Conservation (phyloP, 1,140 invertebrate genomes). For the Heliothis subflexa region DNA sequence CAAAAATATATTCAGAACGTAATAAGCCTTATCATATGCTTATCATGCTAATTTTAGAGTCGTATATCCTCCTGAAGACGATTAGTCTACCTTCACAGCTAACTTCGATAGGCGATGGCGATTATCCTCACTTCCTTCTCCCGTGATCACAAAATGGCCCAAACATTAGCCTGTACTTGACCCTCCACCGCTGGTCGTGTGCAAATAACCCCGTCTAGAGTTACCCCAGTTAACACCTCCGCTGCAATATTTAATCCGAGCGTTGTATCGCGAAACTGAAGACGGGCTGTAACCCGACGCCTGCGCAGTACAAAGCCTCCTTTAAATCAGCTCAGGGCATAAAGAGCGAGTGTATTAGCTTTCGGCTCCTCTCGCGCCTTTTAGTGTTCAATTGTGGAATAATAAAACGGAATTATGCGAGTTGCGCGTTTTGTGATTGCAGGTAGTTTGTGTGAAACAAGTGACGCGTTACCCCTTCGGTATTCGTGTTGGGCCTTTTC, state of each 20-base stretch:
- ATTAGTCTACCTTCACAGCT: no score
- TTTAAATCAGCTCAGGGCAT: constrained; percentile 54
- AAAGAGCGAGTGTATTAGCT: constrained; percentile 60
- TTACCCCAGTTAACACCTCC: constrained; percentile 58
- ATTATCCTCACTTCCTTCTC: neutral
- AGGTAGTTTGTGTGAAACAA: constrained; percentile 23
- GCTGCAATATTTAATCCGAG: constrained; percentile 47
- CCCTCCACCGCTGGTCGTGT: constrained; percentile 15
- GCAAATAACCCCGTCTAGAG: constrained; percentile 53
- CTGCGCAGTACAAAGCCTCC: constrained; percentile 48
- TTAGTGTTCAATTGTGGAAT: constrained; percentile 35
- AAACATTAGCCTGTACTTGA: constrained; percentile 22
- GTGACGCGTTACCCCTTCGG: neutral
- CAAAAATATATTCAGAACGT: no score
- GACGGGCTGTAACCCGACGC: constrained; percentile 47
- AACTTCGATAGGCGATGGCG: no score
- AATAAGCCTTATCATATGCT: no score
- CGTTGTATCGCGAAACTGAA: constrained; percentile 52
- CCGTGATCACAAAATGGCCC: neutral
- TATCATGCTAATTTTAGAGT: no score
- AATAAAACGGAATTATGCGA: constrained; percentile 12
- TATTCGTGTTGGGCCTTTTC: neutral
- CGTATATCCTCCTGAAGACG: no score
- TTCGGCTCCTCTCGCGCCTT: constrained; percentile 44
- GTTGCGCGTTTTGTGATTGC: constrained; percentile 17